phyloP scores from a whole-genome alignment of 23 tunicate species.

The Corella eumyota region DNA sequence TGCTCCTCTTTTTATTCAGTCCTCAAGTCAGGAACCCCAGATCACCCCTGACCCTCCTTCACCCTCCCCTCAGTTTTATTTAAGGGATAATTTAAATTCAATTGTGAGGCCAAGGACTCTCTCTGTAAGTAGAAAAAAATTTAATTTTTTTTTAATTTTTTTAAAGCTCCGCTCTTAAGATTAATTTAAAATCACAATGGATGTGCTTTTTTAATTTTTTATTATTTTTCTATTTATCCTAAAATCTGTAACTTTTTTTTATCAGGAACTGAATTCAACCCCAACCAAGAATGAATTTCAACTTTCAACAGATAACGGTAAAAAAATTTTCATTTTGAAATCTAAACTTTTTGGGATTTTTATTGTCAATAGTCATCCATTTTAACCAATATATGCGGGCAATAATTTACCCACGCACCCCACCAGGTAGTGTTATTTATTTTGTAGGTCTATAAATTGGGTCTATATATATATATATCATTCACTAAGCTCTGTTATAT shows the following conservation, averaged over 20 bases:
- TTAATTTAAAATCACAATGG: no score
- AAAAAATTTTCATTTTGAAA: background rate
- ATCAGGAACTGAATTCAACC: conserved; percentile 9
- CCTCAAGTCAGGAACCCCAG: background rate
- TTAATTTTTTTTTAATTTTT: background rate
- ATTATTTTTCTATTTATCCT: background rate
- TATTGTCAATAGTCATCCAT: conserved; percentile 1
- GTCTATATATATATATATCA: no score
- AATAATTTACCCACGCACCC: no score
- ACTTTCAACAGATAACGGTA: conserved; percentile 6
- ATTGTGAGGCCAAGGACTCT: conserved; percentile 19
- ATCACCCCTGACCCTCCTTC: background rate
- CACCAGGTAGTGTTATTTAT: no score
- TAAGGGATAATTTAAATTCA: conserved; percentile 15
- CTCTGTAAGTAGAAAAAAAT: conserved; percentile 4
- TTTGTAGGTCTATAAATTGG: no score
- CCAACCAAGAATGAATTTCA: conserved; percentile 11
- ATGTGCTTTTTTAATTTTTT: no score
- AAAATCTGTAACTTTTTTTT: background rate
- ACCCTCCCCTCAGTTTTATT: background rate
- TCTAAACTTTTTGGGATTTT: no score
- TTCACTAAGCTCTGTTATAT: no score
- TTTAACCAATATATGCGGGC: no score
- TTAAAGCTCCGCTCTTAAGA: no score
- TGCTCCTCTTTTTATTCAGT: conserved; percentile 21